These are phyloP conservation scores for Epistrophe eligans DNA, from an alignment of 2,888 invertebrate genomes.

Conservation along the genomic window DNA sequence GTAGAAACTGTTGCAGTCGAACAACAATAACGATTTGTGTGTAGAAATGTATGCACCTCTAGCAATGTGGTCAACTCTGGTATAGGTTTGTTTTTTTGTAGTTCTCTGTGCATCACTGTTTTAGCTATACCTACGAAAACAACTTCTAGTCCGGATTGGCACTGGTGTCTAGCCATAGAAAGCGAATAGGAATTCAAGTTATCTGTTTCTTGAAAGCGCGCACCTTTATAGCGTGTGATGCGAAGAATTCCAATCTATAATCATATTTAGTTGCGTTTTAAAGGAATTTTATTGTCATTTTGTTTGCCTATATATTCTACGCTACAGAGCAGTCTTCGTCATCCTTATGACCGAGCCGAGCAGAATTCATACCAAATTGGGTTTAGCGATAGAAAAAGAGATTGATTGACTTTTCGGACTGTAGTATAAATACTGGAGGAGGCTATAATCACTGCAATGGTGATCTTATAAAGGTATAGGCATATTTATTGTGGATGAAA, in stretches of 20 bases:
- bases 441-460: neutral
- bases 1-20: neutral
- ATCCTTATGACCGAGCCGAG: too few relatives aligned
- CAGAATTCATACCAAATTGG: constrained; percentile 33
- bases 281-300: constrained; percentile 56
- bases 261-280: constrained; percentile 60
- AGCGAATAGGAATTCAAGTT: constrained; percentile 57
- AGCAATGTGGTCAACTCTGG: constrained; percentile 52
- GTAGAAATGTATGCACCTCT: constrained; percentile 65
- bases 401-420: constrained; percentile 44
- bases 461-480: neutral
- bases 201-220: constrained; percentile 50
- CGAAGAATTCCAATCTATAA: constrained; percentile 48
- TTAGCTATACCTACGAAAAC: neutral
- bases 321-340: too few relatives aligned
- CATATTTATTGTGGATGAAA: neutral
- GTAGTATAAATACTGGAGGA: constrained; percentile 1
- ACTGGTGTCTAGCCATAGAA: constrained; percentile 57
- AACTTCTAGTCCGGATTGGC: too few relatives aligned
- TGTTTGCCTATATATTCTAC: too few relatives aligned
- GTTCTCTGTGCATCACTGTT: too few relatives aligned
- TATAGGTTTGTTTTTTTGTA: too few relatives aligned
- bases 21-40: constrained; percentile 24
- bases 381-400: neutral
- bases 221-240: constrained; percentile 49